Conservation (phyloP, 2,888 invertebrate species). For the Netelia melanura region DNA sequence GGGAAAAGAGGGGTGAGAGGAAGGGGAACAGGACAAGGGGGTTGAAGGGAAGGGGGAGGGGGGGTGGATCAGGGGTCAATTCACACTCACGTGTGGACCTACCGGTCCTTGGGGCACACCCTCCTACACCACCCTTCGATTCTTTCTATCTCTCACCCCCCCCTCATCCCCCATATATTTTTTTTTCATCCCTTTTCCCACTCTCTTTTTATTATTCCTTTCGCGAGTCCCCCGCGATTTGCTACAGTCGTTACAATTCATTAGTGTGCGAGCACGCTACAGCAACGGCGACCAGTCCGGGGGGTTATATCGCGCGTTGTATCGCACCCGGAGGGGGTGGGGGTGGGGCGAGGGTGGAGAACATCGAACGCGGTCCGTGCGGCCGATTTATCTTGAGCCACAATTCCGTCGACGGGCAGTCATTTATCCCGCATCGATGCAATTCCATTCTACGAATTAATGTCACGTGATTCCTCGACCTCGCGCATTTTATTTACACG, state of each 20-base stretch:
- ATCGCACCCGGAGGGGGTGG: background rate
- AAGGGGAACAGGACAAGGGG: too few relatives aligned
- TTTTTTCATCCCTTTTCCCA: background rate
- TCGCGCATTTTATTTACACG: conserved; percentile 5
- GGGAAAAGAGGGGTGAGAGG: background rate
- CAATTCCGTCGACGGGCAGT: conserved; percentile 56
- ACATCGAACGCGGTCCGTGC: conserved; percentile 51
- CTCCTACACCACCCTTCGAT: conserved; percentile 70
- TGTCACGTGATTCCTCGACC: conserved; percentile 17
- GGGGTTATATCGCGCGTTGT: conserved; percentile 50
- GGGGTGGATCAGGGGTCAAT: conserved; percentile 38
- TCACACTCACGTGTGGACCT: conserved; percentile 59
- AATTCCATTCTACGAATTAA: conserved; percentile 59
- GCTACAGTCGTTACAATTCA: conserved; percentile 77
- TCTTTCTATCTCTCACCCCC: conserved; percentile 71
- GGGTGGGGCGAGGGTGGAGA: background rate
- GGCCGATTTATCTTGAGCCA: conserved; percentile 59
- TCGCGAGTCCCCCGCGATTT: conserved; percentile 71
- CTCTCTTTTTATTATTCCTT: conserved; percentile 52
- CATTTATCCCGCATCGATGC: conserved; percentile 57
- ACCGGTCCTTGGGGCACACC: conserved; percentile 60
- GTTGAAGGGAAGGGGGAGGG: too few relatives aligned
- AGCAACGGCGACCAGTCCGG: conserved; percentile 24
- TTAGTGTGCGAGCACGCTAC: conserved; percentile 73
- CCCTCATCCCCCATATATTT: background rate